phyloP scores from a whole-genome alignment of 2,888 invertebrate genomes.

The Acanthosepion pharaonis region DNA sequence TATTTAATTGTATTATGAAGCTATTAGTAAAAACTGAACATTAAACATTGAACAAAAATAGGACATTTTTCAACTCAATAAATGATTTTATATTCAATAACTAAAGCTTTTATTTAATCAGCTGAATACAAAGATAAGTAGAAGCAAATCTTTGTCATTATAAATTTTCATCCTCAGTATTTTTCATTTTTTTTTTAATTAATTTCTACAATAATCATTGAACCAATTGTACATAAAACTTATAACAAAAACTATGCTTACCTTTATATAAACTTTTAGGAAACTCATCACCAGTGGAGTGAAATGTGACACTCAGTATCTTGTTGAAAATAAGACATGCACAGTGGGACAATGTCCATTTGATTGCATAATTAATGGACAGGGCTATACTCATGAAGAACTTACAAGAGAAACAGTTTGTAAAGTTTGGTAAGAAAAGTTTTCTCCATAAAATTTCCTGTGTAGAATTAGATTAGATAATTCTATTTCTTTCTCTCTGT shows the following conservation, averaged over 20 bases:
- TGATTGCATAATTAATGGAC: constrained; percentile 25
- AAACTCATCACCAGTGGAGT: constrained; percentile 24
- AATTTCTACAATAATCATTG: too few species aligned
- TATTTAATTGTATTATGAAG: background rate
- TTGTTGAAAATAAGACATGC: constrained; percentile 25
- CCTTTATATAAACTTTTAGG: background rate
- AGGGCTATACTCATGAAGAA: background rate
- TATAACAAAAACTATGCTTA: background rate
- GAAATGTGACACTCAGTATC: background rate
- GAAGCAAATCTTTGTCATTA: background rate
- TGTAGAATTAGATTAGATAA: background rate
- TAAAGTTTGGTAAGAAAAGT: constrained; percentile 36
- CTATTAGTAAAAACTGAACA: background rate
- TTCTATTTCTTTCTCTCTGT: too few species aligned
- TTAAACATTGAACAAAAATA: background rate
- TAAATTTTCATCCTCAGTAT: background rate
- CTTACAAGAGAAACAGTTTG: background rate
- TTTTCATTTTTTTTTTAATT: too few species aligned
- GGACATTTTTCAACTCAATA: too few species aligned
- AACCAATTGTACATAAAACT: too few species aligned
- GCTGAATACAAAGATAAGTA: background rate
- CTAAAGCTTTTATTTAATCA: background rate
- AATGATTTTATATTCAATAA: background rate
- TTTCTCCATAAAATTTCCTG: background rate
- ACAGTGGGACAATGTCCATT: constrained; percentile 39